Base-by-base conservation (phyloP, 2,888 invertebrate species). In the Hedychridium roseum region DNA sequence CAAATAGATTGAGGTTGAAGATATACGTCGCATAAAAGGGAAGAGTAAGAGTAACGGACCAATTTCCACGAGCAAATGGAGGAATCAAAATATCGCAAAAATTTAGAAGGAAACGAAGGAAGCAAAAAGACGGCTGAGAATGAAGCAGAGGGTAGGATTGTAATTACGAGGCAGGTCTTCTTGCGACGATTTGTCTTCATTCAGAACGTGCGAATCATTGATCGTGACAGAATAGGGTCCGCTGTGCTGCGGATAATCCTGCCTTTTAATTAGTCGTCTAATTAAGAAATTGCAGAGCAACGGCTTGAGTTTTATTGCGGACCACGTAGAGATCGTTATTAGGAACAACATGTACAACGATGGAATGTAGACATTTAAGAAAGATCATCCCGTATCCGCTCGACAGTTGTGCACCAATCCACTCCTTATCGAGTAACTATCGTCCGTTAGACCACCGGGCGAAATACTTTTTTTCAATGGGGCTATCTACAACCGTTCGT, bases 211-310 rank as follows among this genome's bases (percentile, higher is more conserved):
- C 32, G 23, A 47, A 37, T 60, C 47, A 60, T 61, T 61, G 52
- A 50, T 56, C 40, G 31, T 60, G 58, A 49, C 60, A 53, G 60
- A 61, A 60, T 58, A 52, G 47, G 58, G 61, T 45, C 50, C 12
- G 12, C 27, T 56, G 37, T 37, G 48, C 46, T 35, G 20, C 20
- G 31, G 34, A 44, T 42, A 43, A 45, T 39, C 54, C 48, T 40
- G 28, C 36, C 40, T 43, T 48, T 47, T 52, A 47, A 51, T 54
- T 54, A 52, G 50, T 54, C n/a, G n/a, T n/a, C 35, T 28, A 18
- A 41, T 47, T 38, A n/a, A 52, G 40, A 26, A 28, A 32, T 23
- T 14, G 23, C 12, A n/a, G 26, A 45, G 41, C n/a, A n/a, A n/a
- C n/a, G n/a, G n/a, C n/a, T n/a, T n/a, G n/a, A n/a, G n/a, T n/a